phyloP scores from a whole-genome alignment of 2,797 vertebrate species.

The Macropodus opercularis region DNA sequence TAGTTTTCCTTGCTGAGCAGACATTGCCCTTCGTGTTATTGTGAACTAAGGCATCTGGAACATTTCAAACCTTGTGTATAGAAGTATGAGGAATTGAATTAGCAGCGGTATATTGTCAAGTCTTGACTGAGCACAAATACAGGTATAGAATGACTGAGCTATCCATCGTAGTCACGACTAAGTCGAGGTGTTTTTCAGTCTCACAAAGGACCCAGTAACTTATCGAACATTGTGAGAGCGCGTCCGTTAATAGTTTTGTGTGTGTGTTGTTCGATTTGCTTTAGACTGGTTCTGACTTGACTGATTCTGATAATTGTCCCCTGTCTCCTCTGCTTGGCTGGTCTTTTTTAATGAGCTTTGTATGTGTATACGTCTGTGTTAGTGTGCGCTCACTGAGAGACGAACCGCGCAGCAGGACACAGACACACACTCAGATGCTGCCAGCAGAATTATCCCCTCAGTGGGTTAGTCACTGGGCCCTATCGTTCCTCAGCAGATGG shows the following conservation, averaged over 20 bases:
- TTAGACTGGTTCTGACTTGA: slow-evolving; percentile 41
- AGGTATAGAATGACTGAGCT: not conserved
- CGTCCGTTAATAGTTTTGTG: not conserved
- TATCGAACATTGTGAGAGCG: slow-evolving; percentile 10
- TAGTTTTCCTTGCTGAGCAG: slow-evolving; percentile 7
- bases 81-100: not conserved
- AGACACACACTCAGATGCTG: slow-evolving; percentile 47
- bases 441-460: slow-evolving; percentile 40
- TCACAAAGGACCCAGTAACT: slow-evolving; percentile 1
- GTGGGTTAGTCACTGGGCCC: slow-evolving; percentile 32
- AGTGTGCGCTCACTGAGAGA: slow-evolving; percentile 15
- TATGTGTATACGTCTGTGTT: not conserved
- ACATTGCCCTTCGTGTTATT: not conserved
- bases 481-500: slow-evolving; percentile 59
- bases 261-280: slow-evolving; percentile 15
- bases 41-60: not conserved
- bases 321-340: slow-evolving; percentile 56
- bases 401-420: slow-evolving; percentile 35
- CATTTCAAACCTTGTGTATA: not conserved
- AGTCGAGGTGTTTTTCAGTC: slow-evolving; percentile 1
- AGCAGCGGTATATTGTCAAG: not conserved
- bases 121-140: not conserved
- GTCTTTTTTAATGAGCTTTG: slow-evolving; percentile 63
- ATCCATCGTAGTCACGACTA: not conserved
- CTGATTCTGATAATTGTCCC: slow-evolving; percentile 54